These are phyloP conservation scores for Falco rusticolus DNA, from an alignment of 2,797 vertebrate genomes.

Conservation along the genomic window DNA sequence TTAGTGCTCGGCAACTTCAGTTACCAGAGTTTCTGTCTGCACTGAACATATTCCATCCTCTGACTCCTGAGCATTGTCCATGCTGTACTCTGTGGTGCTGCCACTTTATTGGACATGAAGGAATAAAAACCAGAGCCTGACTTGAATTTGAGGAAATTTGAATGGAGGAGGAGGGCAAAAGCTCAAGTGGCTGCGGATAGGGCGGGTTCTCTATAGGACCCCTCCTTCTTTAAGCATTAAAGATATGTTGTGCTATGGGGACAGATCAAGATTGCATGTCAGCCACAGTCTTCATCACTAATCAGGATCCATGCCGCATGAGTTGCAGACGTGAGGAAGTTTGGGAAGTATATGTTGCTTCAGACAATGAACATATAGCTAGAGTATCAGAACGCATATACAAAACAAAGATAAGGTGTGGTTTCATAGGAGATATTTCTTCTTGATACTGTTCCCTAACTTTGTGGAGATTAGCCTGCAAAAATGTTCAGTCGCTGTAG, in stretches of 20 bases:
- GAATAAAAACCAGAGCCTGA: background rate
- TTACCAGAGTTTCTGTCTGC: background rate
- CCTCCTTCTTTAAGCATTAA: conserved; percentile 30
- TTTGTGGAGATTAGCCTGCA: background rate
- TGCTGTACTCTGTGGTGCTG: background rate
- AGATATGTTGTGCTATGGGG: background rate
- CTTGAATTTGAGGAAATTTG: background rate
- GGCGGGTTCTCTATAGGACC: conserved; percentile 5
- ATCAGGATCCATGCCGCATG: conserved; percentile 8
- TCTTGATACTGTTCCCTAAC: background rate
- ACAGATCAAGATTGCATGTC: background rate
- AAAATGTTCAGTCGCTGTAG: background rate
- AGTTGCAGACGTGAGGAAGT: conserved; percentile 15
- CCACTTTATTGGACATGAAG: background rate
- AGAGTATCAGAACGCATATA: conserved; percentile 40
- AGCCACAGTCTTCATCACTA: conserved; percentile 2
- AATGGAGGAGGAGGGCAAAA: conserved; percentile 34
- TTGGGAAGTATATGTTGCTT: conserved; percentile 34
- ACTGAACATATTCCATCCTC: background rate
- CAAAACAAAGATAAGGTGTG: background rate
- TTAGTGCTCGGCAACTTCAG: background rate
- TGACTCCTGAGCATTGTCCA: background rate
- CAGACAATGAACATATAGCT: conserved; percentile 33
- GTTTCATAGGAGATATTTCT: background rate
- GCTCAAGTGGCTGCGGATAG: conserved; percentile 10